Base-by-base conservation (phyloP, 2,888 invertebrate genomes). In the Epirrhoe alternata region DNA sequence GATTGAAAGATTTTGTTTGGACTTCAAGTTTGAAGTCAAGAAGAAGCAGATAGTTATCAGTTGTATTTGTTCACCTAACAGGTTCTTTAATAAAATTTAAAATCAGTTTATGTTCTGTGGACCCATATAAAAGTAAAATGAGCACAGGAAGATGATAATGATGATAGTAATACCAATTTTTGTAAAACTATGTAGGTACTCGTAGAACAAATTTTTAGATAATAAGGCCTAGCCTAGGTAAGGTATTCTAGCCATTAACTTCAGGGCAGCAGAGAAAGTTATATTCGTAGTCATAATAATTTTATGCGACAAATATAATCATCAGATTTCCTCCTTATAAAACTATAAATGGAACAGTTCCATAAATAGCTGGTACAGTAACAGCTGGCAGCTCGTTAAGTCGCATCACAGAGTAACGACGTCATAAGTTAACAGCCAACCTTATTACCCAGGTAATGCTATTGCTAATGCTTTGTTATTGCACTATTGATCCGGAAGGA, bases 381-480 rank as follows among this genome's bases (percentile, higher is more conserved):
- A 69, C 54, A 63, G 60, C 64, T 63, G 81, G 79, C 75, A 76
- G 80, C 82, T 85, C 82, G 86, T 84, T 86, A 86, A 79, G 71
- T 74, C 66, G 71, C 72, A 69, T 69, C 74, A 73, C 74, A 72
- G 70, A 78, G 78, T 85, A 82, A 84, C 83, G 80, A 81, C 75
- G 75, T 78, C 74, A 81, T 78, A 80, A 79, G 80, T 82, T 85
- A 85, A 87, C 84, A 77, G 84, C 82, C 80, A 74, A 69, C 77
- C 77, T 81, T 86, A 86, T 84, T 81, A 80, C 82, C 73, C 77
- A 69, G 71, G 76, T 74, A 76, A 78, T 65, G 71, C 77, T 72
- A 71, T 76, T 73, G 75, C 80, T 85, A 84, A 85, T 83, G 80
- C 83, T 74, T 77, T 77, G 78, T 84, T 83, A 85, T 83, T 81